Percentiles rank a stretch among this genome's conserved stretches.
Conservation (phyloP, 2,797 vertebrate species). For the Argyrosomus regius region DNA sequence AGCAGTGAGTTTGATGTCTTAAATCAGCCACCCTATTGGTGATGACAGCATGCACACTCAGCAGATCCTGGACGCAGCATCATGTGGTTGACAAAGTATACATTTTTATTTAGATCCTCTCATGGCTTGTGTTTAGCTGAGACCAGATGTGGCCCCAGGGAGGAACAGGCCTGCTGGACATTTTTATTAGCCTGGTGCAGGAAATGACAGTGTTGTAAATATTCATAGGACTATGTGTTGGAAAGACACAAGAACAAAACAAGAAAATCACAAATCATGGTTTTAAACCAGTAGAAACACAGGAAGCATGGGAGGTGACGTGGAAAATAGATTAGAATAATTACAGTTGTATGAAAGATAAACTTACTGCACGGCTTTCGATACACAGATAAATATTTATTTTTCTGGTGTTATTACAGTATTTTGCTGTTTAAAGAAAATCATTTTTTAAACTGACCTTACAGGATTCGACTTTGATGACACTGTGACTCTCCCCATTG, state of each 20-base stretch:
- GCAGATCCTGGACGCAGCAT: slow-evolving; percentile 21
- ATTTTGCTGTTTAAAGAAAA: slow-evolving; percentile 50
- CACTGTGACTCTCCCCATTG: slow-evolving; percentile 68
- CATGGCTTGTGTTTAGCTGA: background rate
- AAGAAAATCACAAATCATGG: background rate
- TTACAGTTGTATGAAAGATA: background rate
- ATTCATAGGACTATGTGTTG: background rate
- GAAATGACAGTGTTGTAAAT: slow-evolving; percentile 12
- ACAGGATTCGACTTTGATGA: slow-evolving; percentile 79
- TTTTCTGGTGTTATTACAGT: slow-evolving; percentile 8
- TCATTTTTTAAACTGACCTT: slow-evolving; percentile 71
- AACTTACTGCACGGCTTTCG: background rate
- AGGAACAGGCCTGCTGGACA: background rate
- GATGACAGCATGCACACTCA: slow-evolving; percentile 25
- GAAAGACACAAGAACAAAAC: background rate
- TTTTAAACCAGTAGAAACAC: background rate
- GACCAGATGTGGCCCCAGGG: slow-evolving; percentile 20
- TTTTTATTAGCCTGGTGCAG: background rate
- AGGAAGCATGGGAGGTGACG: background rate
- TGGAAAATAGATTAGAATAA: slow-evolving; percentile 30
- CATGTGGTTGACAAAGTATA: slow-evolving; percentile 16
- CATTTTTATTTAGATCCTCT: slow-evolving; percentile 12
- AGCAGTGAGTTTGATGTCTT: slow-evolving; percentile 31
- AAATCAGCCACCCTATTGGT: slow-evolving; percentile 28
- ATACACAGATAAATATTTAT: slow-evolving; percentile 17